Base-by-base conservation (phyloP, 2,797 vertebrate species). In the Mycteria americana region DNA sequence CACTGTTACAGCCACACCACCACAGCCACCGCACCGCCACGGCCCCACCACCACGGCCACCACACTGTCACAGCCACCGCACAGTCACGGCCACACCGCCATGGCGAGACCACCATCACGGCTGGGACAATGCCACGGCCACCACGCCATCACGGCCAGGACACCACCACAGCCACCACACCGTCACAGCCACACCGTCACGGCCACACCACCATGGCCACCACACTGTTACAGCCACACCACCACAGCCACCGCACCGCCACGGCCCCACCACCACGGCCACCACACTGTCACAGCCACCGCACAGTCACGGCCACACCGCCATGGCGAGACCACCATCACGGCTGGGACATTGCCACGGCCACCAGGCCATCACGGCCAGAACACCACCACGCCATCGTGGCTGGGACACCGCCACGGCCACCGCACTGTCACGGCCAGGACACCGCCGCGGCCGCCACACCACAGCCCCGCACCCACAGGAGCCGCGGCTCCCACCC, bases 361-460 rank as follows among this genome's bases (percentile, higher is more conserved):
- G 62, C 16, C 2, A 37, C 37, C 9, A 37, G 10, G 37, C 37
- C 37, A 37, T 37, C 37, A 45, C 11, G 45, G 45, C 45, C 22
- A 1, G 10, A 16, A 39, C 60, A 62, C 60, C 11, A 4, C 28
- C 19, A 33, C 8, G 45, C 37, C 37, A 37, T 37, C 37, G 37
- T 37, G 27, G 37, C 37, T 3, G 10, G 37, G 37, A 41, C 39
- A 28, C 31, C 1, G 3, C 43, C 30, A 46, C 13, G 3, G 22
- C 31, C 31, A 33, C 4, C 2, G 15, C 22, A 8, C 30, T 9
- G 2, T 11, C 33, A 12, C 6, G 4, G 43, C 41, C 3, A 1
- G n/a, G 50, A 37, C 13, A 18, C 28, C 5, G 0, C 39, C 41
- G 11, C 7, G 0, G 17, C 23, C n/a, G 7, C 25, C 11, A 1